Conservation (phyloP, 2,888 invertebrate species). For the Lucinisca nassula region DNA sequence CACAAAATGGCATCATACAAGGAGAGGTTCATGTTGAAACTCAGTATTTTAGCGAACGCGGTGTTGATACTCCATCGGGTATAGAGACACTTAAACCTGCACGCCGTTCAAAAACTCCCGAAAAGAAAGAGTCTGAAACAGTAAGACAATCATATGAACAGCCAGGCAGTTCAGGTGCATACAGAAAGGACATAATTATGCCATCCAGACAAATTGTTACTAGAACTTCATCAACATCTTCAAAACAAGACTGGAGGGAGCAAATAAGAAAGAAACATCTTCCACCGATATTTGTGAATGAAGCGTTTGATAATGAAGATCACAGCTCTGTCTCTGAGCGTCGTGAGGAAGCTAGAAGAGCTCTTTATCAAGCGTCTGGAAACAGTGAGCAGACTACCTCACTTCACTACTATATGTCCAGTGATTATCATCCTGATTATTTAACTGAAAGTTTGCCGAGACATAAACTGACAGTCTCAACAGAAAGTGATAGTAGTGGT, state of each 20-base stretch:
- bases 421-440: constrained; percentile 79
- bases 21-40: constrained; percentile 52
- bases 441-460: constrained; percentile 74
- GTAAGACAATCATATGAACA: background rate
- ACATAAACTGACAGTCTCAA: constrained; percentile 41
- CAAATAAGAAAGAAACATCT: constrained; percentile 81
- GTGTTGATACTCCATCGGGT: constrained; percentile 42
- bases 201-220: constrained; percentile 53
- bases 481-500: constrained; percentile 71
- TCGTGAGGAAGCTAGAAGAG: constrained; percentile 2
- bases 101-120: background rate
- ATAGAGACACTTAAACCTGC: background rate
- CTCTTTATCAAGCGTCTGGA: background rate
- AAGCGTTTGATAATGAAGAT: constrained; percentile 73
- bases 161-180: background rate
- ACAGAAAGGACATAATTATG: constrained; percentile 14
- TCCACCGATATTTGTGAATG: constrained; percentile 80
- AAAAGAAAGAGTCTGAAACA: background rate
- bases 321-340: constrained; percentile 18
- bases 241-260: constrained; percentile 80
- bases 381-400: constrained; percentile 43
- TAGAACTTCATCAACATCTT: constrained; percentile 68
- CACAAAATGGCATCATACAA: constrained; percentile 39
- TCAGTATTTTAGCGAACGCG: constrained; percentile 53
- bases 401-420: constrained; percentile 77